Evolutionary conservation across 2,797 vertebrate genomes (phyloP).

Genomic region (Sebastes trivittatus): DNA sequence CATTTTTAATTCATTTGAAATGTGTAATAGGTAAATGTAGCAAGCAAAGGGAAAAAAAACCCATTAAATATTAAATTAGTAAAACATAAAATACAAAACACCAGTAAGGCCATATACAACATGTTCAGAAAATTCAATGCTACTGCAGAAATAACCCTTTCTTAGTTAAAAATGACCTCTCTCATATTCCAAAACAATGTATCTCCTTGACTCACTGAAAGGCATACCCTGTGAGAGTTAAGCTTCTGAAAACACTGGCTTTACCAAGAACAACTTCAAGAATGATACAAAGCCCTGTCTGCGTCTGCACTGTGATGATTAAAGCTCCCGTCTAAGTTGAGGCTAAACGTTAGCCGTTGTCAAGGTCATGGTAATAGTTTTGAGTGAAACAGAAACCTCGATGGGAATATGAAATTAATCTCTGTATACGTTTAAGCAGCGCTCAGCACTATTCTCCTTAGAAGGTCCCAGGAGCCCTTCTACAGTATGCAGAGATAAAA

Average conservation of each 20-base stretch:
- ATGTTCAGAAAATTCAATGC: neutral
- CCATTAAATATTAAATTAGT: neutral
- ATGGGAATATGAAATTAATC: conserved; percentile 75
- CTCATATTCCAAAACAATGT: conserved; percentile 10
- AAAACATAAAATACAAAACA: neutral
- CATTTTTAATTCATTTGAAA: neutral
- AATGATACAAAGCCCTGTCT: conserved; percentile 45
- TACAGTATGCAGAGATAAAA: conserved; percentile 65
- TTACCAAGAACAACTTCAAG: conserved; percentile 40
- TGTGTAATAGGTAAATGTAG: neutral
- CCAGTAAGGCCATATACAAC: neutral
- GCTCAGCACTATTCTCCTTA: conserved; percentile 67
- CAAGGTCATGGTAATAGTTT: conserved; percentile 74
- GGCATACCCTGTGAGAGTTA: conserved; percentile 21
- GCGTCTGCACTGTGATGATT: conserved; percentile 65
- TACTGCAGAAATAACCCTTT: neutral
- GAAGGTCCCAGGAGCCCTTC: conserved; percentile 57
- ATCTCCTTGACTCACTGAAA: conserved; percentile 33
- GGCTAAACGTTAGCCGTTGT: conserved; percentile 62
- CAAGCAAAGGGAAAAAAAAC: neutral
- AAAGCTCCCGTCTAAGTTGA: conserved; percentile 55
- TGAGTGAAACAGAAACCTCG: conserved; percentile 66
- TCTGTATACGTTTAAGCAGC: conserved; percentile 62
- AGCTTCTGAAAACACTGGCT: conserved; percentile 45
- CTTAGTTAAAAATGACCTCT: conserved; percentile 7